Percentiles rank a stretch among this genome's conserved stretches.
These are phyloP conservation scores for Hydropsyche betteni DNA, from an alignment of 2,888 invertebrate genomes.

Conservation along the genomic window DNA sequence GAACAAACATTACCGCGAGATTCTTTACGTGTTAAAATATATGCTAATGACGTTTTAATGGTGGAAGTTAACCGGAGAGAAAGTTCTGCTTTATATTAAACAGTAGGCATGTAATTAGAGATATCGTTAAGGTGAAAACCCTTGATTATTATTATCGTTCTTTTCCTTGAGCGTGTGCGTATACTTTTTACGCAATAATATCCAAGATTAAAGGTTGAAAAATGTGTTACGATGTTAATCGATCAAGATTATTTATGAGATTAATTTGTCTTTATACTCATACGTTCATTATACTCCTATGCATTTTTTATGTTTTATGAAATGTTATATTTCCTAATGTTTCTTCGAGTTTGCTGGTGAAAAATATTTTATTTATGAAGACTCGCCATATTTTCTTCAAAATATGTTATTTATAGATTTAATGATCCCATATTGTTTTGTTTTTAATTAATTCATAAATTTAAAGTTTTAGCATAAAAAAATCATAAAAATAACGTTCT, in stretches of 20 bases:
- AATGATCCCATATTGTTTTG: too few relatives aligned
- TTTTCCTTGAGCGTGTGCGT: background rate
- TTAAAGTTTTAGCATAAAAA: too few relatives aligned
- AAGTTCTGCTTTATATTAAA: constrained; percentile 33
- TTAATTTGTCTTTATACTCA: too few relatives aligned
- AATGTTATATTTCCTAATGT: too few relatives aligned
- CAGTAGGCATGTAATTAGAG: constrained; percentile 33
- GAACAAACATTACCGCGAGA: constrained; percentile 31
- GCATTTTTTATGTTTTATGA: too few relatives aligned
- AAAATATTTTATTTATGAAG: too few relatives aligned
- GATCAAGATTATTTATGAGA: constrained; percentile 10
- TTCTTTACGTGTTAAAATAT: constrained; percentile 33
- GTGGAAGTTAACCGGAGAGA: constrained; percentile 29
- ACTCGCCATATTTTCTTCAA: too few relatives aligned
- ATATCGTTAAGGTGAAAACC: constrained; percentile 32
- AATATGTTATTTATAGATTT: too few relatives aligned
- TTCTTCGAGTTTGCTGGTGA: too few relatives aligned
- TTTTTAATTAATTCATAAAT: too few relatives aligned
- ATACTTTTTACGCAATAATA: background rate
- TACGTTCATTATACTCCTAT: too few relatives aligned
- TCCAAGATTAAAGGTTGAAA: background rate
- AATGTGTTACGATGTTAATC: constrained; percentile 13
- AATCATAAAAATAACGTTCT: too few relatives aligned
- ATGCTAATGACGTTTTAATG: constrained; percentile 33
- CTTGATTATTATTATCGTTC: constrained; percentile 19